Conservation (phyloP, 2,888 invertebrate genomes). For the Carterocephalus palaemon region DNA sequence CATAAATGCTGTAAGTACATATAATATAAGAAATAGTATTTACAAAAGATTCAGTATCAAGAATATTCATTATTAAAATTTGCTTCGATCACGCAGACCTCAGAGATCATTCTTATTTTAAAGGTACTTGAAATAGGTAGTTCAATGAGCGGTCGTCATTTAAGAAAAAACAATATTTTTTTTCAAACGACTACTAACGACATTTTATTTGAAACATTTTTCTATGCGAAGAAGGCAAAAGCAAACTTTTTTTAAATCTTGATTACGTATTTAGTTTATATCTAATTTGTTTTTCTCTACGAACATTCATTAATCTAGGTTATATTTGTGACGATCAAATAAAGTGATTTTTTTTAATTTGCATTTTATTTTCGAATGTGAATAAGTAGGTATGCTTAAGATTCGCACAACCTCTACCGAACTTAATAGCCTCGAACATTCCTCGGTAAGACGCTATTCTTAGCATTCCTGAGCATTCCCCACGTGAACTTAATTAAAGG, state of each 20-base stretch:
- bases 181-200: background rate
- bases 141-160: conserved; percentile 6
- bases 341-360: background rate
- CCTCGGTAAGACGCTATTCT: background rate
- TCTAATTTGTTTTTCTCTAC: conserved; percentile 1
- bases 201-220: conserved; percentile 1
- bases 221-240: conserved; percentile 13
- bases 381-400: background rate
- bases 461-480: conserved; percentile 18
- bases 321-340: conserved; percentile 9
- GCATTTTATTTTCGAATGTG: conserved; percentile 6
- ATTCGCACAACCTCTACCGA: background rate
- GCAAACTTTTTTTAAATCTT: conserved; percentile 2
- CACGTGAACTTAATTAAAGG: conserved; percentile 28
- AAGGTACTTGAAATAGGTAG: conserved; percentile 34
- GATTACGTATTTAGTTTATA: background rate
- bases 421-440: conserved; percentile 10
- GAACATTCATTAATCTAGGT: background rate
- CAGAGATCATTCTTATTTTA: conserved; percentile 46
- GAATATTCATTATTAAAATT: conserved; percentile 53
- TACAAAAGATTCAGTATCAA: conserved; percentile 73
- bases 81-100: conserved; percentile 44
- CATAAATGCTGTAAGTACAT: conserved; percentile 1
- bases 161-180: background rate
- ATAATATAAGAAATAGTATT: conserved; percentile 49